Conservation (phyloP, 2,888 invertebrate species). For the Disparrhopalites patrizii region DNA sequence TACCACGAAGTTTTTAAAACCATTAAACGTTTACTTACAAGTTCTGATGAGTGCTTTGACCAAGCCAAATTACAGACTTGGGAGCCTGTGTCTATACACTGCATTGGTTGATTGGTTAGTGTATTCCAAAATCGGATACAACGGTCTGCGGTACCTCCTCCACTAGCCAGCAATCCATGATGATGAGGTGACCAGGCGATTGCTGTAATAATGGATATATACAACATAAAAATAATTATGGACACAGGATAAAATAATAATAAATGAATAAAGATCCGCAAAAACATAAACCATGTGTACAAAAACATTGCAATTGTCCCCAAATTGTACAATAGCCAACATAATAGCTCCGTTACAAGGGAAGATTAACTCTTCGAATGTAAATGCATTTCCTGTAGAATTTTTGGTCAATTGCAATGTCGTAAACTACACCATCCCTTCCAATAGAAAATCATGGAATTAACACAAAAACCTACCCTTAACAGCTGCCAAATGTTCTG, state of each 20-base stretch:
- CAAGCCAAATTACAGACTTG: conserved; percentile 98
- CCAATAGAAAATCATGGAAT: conserved; percentile 10
- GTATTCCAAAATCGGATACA: conserved; percentile 96
- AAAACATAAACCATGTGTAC: too few species aligned
- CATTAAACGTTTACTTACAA: conserved; percentile 59
- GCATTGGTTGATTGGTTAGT: conserved; percentile 94
- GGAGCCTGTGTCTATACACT: conserved; percentile 94
- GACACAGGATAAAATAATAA: too few species aligned
- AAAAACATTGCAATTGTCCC: too few species aligned
- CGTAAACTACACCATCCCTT: too few species aligned
- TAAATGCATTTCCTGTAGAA: too few species aligned
- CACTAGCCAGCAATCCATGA: conserved; percentile 90
- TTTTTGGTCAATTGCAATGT: too few species aligned
- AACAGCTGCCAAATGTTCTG: conserved; percentile 93
- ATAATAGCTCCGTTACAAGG: too few species aligned
- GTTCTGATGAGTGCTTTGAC: conserved; percentile 97
- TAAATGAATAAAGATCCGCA: too few species aligned
- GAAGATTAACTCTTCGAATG: too few species aligned
- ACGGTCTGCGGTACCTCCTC: conserved; percentile 86
- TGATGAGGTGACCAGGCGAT: conserved; percentile 99
- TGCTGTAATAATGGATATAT: conserved; percentile 61
- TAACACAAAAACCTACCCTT: conserved; percentile 63
- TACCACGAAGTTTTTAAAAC: not conserved
- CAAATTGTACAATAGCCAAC: too few species aligned
- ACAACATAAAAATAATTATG: too few species aligned